phyloP scores from a whole-genome alignment of 2,113 vertebrate species.

The Stegastes partitus region DNA sequence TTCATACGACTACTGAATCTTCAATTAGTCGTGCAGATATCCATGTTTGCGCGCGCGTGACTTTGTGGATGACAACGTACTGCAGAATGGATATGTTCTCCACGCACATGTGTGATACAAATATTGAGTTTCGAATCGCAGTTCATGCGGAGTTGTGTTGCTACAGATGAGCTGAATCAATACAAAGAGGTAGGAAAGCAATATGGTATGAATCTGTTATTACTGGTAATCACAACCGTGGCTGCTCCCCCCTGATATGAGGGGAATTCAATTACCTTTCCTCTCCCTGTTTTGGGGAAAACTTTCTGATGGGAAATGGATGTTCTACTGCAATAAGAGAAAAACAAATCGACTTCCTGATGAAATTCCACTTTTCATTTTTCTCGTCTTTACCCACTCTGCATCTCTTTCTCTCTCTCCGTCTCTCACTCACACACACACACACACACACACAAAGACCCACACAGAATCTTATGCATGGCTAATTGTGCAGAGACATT shows the following conservation, averaged over 20 bases:
- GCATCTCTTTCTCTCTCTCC: slow-evolving; percentile 7
- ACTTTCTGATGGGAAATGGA: slow-evolving; percentile 76
- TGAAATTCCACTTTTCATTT: slow-evolving; percentile 78
- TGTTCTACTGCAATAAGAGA: slow-evolving; percentile 72
- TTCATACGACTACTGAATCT: slow-evolving; percentile 20
- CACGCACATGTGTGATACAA: slow-evolving; percentile 28
- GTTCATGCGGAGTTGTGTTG: slow-evolving; percentile 60
- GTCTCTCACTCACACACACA: slow-evolving; percentile 8
- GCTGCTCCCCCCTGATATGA: slow-evolving; percentile 66
- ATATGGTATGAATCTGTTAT: slow-evolving; percentile 76
- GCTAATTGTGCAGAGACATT: slow-evolving; percentile 82
- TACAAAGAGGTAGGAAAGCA: slow-evolving; percentile 71
- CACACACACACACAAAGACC: slow-evolving; percentile 21
- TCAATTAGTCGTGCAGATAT: slow-evolving; percentile 15
- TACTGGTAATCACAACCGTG: slow-evolving; percentile 72
- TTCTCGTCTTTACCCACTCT: slow-evolving; percentile 62
- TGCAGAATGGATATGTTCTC: slow-evolving; percentile 2
- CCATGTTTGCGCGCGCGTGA: neutral
- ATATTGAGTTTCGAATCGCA: slow-evolving; percentile 55
- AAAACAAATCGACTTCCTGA: slow-evolving; percentile 78
- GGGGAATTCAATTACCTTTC: slow-evolving; percentile 79
- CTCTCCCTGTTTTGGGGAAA: slow-evolving; percentile 62
- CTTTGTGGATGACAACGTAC: neutral
- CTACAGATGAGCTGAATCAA: slow-evolving; percentile 72
- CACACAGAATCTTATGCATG: slow-evolving; percentile 66